A percentile compares a stretch with the other conserved stretches of the same genome.
These are phyloP conservation scores for Lycaon pictus DNA, from an alignment of 2,113 vertebrate species.

Conservation along the genomic window DNA sequence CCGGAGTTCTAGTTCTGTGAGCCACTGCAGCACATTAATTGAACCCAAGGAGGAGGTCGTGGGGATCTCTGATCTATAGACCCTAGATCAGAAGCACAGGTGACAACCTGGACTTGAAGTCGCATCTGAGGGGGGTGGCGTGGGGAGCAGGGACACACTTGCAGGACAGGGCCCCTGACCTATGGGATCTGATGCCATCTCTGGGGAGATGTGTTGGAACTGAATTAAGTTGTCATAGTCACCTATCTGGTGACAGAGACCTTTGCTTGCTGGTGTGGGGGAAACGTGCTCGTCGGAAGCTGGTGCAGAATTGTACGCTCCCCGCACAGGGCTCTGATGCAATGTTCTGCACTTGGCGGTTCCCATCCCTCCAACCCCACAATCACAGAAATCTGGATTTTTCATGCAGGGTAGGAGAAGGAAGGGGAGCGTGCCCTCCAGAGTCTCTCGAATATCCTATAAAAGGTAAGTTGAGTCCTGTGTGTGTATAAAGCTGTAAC, in stretches of 20 bases:
- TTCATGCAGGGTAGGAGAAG: rapidly evolving
- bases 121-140: not conserved
- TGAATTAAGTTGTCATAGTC: not conserved
- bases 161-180: not conserved
- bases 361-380: not conserved
- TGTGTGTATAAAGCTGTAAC: not conserved
- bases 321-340: not conserved
- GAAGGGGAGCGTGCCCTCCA: too few relatives aligned
- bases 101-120: not conserved
- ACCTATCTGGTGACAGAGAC: too few relatives aligned
- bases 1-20: not conserved
- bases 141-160: not conserved
- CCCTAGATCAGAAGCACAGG: too few relatives aligned
- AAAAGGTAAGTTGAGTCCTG: not conserved
- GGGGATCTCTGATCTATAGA: not conserved
- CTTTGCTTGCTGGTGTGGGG: not conserved
- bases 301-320: not conserved
- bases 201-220: not conserved
- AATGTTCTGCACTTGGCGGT: rapidly evolving
- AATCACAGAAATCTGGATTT: not conserved
- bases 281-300: rapidly evolving
- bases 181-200: not conserved
- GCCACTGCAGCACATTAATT: not conserved
- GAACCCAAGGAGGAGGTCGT: not conserved
- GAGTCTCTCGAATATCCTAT: too few relatives aligned